Evolutionary conservation across 2,888 invertebrate genomes (phyloP).

Genomic region (Sussaba pulchella): DNA sequence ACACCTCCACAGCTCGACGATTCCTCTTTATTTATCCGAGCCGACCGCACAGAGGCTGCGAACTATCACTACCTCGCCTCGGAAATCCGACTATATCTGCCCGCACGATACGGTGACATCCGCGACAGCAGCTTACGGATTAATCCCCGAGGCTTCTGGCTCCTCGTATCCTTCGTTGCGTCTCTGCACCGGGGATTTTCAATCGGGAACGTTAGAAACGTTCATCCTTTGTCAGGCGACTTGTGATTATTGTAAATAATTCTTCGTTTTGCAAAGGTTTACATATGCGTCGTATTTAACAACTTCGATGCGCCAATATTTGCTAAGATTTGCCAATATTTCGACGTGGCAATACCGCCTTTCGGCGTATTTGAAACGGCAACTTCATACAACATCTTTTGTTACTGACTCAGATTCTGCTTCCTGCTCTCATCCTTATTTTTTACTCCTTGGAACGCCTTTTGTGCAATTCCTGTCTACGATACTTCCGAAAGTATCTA

Average conservation of each 20-base stretch:
- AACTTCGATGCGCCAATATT: too few species aligned
- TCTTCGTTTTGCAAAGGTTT: too few species aligned
- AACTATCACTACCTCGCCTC: conserved; percentile 50
- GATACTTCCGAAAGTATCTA: too few species aligned
- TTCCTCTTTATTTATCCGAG: conserved; percentile 34
- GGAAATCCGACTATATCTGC: conserved; percentile 41
- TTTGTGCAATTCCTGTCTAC: too few species aligned
- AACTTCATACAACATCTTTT: too few species aligned
- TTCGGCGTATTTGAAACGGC: too few species aligned
- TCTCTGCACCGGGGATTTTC: conserved; percentile 32
- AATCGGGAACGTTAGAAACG: conserved; percentile 9
- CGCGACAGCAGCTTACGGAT: conserved; percentile 38
- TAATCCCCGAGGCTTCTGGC: conserved; percentile 15
- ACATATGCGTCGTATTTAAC: too few species aligned
- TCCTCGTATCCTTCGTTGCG: not conserved
- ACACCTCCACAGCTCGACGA: not conserved
- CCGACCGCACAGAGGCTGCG: conserved; percentile 39
- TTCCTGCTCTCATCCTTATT: too few species aligned
- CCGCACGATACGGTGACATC: not conserved
- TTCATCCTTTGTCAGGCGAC: not conserved
- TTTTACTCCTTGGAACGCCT: too few species aligned
- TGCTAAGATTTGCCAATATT: too few species aligned
- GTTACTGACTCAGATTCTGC: too few species aligned
- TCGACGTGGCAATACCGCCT: too few species aligned
- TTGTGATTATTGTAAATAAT: not conserved